Conservation (phyloP, 2,113 vertebrate genomes). For the Ciconia stormi region DNA sequence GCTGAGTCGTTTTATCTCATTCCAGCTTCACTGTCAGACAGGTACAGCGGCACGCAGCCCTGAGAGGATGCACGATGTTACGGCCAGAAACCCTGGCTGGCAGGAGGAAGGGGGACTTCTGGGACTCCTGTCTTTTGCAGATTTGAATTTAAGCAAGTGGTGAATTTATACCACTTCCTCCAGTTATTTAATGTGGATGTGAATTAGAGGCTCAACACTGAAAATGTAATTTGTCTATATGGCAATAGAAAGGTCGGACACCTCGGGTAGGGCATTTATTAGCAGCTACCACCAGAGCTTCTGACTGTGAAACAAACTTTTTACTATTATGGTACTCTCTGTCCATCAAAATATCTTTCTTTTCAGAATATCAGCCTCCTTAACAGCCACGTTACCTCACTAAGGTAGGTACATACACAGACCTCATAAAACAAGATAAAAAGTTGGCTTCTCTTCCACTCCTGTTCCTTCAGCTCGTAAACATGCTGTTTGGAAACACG, state of each 20-base stretch:
- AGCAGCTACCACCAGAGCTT: not conserved
- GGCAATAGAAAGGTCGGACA: not conserved
- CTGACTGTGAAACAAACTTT: not conserved
- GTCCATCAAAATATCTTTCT: not conserved
- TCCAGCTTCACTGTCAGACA: fast-evolving
- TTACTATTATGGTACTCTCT: not conserved
- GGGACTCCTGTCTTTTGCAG: not conserved
- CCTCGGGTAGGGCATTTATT: fast-evolving
- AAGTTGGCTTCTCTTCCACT: not conserved
- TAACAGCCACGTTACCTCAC: not conserved
- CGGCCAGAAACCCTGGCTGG: fast-evolving
- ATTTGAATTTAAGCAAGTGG: not conserved
- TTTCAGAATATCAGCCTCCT: not conserved
- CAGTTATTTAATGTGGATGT: not conserved
- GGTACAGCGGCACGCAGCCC: not conserved
- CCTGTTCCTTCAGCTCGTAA: not conserved
- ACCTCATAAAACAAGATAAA: not conserved
- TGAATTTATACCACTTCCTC: not conserved
- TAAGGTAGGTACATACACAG: not conserved
- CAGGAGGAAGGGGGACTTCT: not conserved
- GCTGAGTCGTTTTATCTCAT: not conserved
- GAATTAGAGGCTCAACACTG: not conserved
- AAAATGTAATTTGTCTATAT: not conserved
- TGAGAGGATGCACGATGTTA: fast-evolving
- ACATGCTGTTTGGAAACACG: not conserved